Conservation (phyloP, 2,888 invertebrate genomes). For the Rhorus exstirpatorius region DNA sequence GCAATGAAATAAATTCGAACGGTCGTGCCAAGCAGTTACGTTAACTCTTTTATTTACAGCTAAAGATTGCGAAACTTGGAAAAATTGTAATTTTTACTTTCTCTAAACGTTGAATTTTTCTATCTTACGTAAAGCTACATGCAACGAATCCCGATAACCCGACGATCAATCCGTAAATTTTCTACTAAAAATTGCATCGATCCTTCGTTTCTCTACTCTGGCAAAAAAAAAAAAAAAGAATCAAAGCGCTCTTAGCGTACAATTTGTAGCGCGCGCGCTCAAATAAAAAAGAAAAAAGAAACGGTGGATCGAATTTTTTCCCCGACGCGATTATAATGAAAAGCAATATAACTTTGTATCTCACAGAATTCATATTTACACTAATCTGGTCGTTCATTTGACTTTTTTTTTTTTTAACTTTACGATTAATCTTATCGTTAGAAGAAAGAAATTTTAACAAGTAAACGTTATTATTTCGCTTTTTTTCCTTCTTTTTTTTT, state of each 20-base stretch:
- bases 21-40: conserved; percentile 76
- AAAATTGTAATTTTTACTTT: conserved; percentile 13
- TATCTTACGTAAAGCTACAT: conserved; percentile 20
- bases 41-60: conserved; percentile 77
- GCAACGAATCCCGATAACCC: conserved; percentile 40
- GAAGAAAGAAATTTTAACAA: conserved; percentile 45
- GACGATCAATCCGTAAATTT: conserved; percentile 27
- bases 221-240: conserved; percentile 16
- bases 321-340: conserved; percentile 11
- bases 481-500: neutral
- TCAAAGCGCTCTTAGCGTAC: no score
- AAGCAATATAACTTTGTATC: conserved; percentile 33
- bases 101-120: neutral
- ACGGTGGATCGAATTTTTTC: neutral
- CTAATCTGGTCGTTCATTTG: conserved; percentile 26
- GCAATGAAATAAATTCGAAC: conserved; percentile 73
- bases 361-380: conserved; percentile 64
- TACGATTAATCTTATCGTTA: conserved; percentile 23
- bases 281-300: neutral
- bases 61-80: conserved; percentile 62
- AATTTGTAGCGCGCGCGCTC: no score
- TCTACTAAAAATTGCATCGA: conserved; percentile 29
- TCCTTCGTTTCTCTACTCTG: neutral
- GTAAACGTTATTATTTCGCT: conserved; percentile 43
- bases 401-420: conserved; percentile 19